Evolutionary conservation across 92 coral and sea anemone species (phyloP).

Genomic region (Galaxea fascicularis): DNA sequence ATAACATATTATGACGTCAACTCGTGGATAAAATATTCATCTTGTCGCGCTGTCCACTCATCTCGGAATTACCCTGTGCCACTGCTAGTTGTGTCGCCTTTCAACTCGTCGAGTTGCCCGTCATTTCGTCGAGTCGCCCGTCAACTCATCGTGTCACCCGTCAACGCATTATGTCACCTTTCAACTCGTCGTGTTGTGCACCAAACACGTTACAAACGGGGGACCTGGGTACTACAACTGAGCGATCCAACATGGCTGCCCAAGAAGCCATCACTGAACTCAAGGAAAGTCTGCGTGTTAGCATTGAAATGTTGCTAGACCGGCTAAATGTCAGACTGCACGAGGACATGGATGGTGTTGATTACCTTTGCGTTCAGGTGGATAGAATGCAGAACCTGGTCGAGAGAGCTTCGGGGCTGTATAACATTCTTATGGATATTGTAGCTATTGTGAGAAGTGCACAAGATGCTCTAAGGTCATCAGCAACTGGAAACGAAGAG

Average conservation of each 20-base stretch:
- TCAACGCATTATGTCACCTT: not conserved
- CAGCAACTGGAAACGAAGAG: slow-evolving; percentile 29
- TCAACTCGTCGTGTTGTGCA: no score
- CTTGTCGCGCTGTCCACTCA: not conserved
- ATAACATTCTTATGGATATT: slow-evolving; percentile 38
- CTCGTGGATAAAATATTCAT: not conserved
- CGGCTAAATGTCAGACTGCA: slow-evolving; percentile 55
- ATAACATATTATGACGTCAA: slow-evolving; percentile 14
- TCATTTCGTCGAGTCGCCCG: not conserved
- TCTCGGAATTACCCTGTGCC: not conserved
- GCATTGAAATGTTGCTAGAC: slow-evolving; percentile 38
- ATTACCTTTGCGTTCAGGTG: slow-evolving; percentile 55
- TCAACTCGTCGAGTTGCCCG: no score
- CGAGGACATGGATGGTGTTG: slow-evolving; percentile 63
- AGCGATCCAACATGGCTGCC: slow-evolving; percentile 55
- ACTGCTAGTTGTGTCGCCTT: not conserved
- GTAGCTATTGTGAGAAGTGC: slow-evolving; percentile 22
- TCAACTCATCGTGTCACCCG: not conserved
- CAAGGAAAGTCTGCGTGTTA: slow-evolving; percentile 39
- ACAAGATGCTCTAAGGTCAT: slow-evolving; percentile 38
- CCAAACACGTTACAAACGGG: not conserved
- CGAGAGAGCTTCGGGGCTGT: slow-evolving; percentile 58
- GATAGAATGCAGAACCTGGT: slow-evolving; percentile 63
- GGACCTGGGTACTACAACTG: slow-evolving; percentile 12
- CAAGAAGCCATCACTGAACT: slow-evolving; percentile 35